phyloP scores from a whole-genome alignment of 2,113 vertebrate genomes.

The Pelobates fuscus region DNA sequence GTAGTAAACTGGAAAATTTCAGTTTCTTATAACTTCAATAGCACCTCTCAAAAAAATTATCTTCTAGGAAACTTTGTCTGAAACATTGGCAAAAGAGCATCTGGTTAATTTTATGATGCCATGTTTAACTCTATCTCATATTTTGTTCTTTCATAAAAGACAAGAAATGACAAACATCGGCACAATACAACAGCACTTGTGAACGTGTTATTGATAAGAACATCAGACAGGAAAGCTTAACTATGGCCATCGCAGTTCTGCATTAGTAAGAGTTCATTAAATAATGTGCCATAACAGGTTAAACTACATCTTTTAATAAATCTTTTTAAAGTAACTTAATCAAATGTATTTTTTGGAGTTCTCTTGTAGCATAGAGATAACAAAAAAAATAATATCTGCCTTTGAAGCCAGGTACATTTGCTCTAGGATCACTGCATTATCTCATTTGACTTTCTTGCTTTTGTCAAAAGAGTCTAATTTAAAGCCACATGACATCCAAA shows the following conservation, averaged over 20 bases:
- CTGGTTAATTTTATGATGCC: conserved; percentile 22
- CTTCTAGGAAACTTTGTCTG: no score
- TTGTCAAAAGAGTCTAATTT: conserved; percentile 29
- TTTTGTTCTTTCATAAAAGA: conserved; percentile 19
- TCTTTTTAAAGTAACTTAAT: no score
- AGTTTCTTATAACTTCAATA: no score
- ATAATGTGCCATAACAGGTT: no score
- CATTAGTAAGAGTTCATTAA: conserved; percentile 39
- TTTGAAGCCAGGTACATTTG: no score
- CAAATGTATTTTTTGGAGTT: no score
- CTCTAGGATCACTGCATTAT: background rate
- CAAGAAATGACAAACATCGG: conserved; percentile 31
- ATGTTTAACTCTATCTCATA: conserved; percentile 9
- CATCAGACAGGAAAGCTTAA: conserved; percentile 12
- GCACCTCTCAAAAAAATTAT: no score
- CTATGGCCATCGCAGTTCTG: conserved; percentile 18
- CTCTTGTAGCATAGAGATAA: no score
- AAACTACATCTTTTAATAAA: no score
- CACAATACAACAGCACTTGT: conserved; percentile 27
- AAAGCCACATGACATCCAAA: conserved; percentile 22
- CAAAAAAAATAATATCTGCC: no score
- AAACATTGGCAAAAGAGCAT: no score
- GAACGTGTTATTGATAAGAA: conserved; percentile 40
- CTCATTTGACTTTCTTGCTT: background rate
- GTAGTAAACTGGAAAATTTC: no score